These are phyloP conservation scores for Diogma glabrata DNA, from an alignment of 2,888 invertebrate genomes.

Conservation along the genomic window DNA sequence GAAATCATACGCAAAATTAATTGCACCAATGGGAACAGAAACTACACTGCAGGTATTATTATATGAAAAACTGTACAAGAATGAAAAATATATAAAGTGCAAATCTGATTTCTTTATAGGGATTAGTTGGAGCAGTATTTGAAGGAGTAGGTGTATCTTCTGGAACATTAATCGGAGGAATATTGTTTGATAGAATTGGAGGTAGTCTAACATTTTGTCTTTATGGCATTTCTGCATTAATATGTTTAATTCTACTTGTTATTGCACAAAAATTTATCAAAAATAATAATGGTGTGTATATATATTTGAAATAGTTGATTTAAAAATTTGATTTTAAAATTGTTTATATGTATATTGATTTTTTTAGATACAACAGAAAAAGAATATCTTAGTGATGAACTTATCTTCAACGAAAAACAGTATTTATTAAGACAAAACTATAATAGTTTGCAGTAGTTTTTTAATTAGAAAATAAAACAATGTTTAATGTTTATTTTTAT, in stretches of 20 bases:
- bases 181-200: constrained; percentile 49
- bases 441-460: no score
- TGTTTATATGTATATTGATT: no score
- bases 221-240: constrained; percentile 57
- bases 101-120: constrained; percentile 51
- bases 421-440: no score
- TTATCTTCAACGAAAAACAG: no score
- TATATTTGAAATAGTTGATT: no score
- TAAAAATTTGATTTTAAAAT: no score
- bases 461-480: no score
- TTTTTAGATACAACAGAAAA: no score
- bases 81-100: constrained; percentile 5
- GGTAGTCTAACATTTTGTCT: constrained; percentile 57
- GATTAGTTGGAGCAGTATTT: constrained; percentile 74
- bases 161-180: constrained; percentile 69
- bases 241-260: constrained; percentile 47
- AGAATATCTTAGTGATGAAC: no score
- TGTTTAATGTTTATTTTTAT: no score
- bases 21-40: constrained; percentile 73
- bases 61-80: no score
- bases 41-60: constrained; percentile 66
- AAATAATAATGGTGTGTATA: no score
- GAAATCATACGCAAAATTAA: constrained; percentile 76
- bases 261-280: constrained; percentile 39
- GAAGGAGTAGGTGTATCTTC: constrained; percentile 75